A percentile compares a stretch with the other conserved stretches of the same genome.
Conservation (phyloP, 2,797 vertebrate species). For the Paedocypris micromegethes region DNA sequence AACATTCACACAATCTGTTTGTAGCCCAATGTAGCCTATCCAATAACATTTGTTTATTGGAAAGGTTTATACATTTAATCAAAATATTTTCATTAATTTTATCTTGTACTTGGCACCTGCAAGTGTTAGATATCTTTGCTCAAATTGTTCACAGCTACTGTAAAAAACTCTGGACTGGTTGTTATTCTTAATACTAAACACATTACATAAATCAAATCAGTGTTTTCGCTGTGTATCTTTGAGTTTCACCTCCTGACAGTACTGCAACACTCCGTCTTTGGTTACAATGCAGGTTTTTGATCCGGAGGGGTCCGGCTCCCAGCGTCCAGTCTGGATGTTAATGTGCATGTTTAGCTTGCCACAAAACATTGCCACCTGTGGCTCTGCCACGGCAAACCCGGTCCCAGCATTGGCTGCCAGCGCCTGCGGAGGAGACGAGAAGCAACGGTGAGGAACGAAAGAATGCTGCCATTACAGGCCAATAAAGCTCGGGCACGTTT, state of each 20-base stretch:
- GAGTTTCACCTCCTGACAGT: conserved; percentile 91
- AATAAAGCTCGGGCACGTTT: background rate
- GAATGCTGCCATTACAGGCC: conserved; percentile 7
- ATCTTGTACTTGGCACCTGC: too few species aligned
- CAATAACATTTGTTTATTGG: too few species aligned
- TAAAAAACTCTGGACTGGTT: too few species aligned
- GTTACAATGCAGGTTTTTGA: conserved; percentile 83
- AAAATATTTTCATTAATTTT: too few species aligned
- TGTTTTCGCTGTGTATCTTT: background rate
- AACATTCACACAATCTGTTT: too few species aligned
- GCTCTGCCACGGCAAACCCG: conserved; percentile 88
- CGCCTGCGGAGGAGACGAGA: conserved; percentile 64
- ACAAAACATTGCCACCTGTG: conserved; percentile 96
- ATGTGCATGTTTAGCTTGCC: conserved; percentile 97
- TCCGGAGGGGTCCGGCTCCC: conserved; percentile 89
- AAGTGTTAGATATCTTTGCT: too few species aligned
- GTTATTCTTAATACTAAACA: background rate
- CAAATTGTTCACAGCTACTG: too few species aligned
- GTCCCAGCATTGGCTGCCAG: conserved; percentile 88
- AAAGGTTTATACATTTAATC: too few species aligned
- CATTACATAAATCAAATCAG: background rate
- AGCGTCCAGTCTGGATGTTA: conserved; percentile 94
- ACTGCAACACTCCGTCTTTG: conserved; percentile 88
- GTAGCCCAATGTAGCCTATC: too few species aligned
- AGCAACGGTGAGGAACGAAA: conserved; percentile 1